Percentiles rank a stretch among this genome's conserved stretches.
These are phyloP conservation scores for Caiman crocodilus DNA, from an alignment of 2,797 vertebrate genomes.

Conservation along the genomic window DNA sequence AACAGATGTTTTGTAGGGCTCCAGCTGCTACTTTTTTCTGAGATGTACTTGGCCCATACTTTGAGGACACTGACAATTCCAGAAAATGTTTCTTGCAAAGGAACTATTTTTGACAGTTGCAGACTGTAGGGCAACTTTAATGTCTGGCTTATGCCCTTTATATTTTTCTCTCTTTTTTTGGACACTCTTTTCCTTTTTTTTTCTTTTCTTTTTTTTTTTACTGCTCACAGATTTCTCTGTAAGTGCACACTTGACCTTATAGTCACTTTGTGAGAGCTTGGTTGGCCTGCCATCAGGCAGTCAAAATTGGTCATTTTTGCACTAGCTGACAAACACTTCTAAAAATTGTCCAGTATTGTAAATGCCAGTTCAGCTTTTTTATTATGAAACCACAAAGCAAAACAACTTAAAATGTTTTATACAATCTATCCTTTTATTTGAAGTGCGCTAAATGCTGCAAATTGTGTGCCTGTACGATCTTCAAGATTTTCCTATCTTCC, in stretches of 20 bases:
- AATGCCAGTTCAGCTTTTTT: not conserved
- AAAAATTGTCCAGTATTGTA: not conserved
- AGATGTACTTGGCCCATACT: not conserved
- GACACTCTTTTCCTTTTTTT: not conserved
- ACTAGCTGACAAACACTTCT: not conserved
- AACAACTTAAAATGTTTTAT: not conserved
- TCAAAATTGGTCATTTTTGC: not conserved
- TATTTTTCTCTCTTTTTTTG: not conserved
- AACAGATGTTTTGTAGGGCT: not conserved
- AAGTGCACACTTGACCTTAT: not conserved
- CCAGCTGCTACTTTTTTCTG: not conserved
- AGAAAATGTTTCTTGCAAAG: slow-evolving; percentile 12
- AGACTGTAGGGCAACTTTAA: not conserved
- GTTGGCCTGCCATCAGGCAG: not conserved
- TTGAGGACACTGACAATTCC: slow-evolving; percentile 9
- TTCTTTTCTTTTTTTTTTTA: not conserved
- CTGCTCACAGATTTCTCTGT: not conserved
- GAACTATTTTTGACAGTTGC: slow-evolving; percentile 43
- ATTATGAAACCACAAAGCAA: not conserved
- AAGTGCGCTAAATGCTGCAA: too few species aligned
- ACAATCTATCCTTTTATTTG: not conserved
- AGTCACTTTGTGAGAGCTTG: not conserved
- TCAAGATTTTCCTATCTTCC: not conserved
- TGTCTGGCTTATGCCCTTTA: slow-evolving; percentile 47
- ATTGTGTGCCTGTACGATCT: not conserved